Conservation (phyloP, 1,140 invertebrate genomes). For the Euura saliciscinereae region DNA sequence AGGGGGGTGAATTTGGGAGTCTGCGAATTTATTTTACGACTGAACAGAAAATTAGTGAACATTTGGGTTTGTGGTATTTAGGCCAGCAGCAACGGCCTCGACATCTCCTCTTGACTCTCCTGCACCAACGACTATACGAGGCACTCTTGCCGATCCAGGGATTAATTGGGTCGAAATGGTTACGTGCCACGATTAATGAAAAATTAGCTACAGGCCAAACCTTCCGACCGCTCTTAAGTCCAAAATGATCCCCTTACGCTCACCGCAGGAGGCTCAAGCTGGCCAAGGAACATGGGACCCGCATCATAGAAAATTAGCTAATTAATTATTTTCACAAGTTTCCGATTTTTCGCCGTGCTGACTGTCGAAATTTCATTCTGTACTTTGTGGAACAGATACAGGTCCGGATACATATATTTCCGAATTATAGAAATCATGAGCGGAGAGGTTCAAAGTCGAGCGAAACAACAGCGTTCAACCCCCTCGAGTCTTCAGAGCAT, state of each 20-base stretch:
- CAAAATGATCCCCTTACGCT: constrained; percentile 6
- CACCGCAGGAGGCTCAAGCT: constrained; percentile 12
- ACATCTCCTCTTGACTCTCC: constrained; percentile 10
- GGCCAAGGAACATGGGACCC: neutral
- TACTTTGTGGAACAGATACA: no score
- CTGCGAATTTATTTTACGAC: constrained; percentile 58
- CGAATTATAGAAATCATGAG: no score
- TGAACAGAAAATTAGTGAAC: constrained; percentile 60
- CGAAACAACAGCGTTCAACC: no score
- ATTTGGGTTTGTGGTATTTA: constrained; percentile 53
- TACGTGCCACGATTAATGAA: constrained; percentile 15
- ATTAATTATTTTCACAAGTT: no score
- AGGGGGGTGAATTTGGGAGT: constrained; percentile 29
- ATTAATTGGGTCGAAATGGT: constrained; percentile 33
- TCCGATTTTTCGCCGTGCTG: no score
- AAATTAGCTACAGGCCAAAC: neutral
- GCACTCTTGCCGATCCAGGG: constrained; percentile 26
- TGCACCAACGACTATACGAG: constrained; percentile 9
- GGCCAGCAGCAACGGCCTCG: constrained; percentile 24
- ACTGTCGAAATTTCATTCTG: no score
- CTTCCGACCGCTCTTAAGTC: constrained; percentile 2
- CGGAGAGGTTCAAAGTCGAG: no score
- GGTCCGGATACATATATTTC: no score
- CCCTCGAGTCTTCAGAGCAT: no score
- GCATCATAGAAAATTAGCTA: neutral